Percentiles rank a stretch among this genome's conserved stretches.
Conservation (phyloP, 2,113 vertebrate species). For the Bubalus kerabau region DNA sequence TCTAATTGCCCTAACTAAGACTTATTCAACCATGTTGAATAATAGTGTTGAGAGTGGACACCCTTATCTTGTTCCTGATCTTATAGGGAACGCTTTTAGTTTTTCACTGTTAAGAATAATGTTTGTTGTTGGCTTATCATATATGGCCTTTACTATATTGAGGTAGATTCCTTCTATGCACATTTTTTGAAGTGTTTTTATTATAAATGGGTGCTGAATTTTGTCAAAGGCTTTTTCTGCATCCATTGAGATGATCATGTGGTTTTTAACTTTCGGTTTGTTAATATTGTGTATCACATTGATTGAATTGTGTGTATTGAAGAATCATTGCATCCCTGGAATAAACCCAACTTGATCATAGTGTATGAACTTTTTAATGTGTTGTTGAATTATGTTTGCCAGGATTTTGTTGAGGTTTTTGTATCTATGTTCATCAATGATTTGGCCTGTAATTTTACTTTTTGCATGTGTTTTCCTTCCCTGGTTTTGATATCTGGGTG, state of each 20-base stretch:
- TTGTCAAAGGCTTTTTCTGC: background rate
- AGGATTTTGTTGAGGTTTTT: background rate
- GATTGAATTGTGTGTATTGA: background rate
- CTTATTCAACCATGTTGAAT: background rate
- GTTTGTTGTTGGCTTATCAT: background rate
- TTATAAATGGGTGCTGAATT: background rate
- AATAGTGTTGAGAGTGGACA: background rate
- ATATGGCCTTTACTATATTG: background rate
- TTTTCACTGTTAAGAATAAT: background rate
- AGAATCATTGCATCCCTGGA: background rate
- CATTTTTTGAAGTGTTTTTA: background rate
- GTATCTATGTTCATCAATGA: background rate
- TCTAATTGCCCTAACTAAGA: background rate
- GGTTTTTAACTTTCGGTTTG: background rate
- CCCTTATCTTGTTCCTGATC: background rate
- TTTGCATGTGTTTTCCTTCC: background rate
- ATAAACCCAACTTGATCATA: background rate
- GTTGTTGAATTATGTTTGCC: background rate
- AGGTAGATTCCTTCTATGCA: background rate
- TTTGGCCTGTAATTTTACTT: background rate
- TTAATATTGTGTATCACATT: background rate
- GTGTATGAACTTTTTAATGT: background rate
- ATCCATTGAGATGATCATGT: background rate
- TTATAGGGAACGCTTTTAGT: background rate
- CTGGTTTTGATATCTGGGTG: background rate